Percentiles rank a stretch among this genome's conserved stretches.
phyloP scores from a whole-genome alignment of 2,888 invertebrate genomes.

The Apeira syringaria region DNA sequence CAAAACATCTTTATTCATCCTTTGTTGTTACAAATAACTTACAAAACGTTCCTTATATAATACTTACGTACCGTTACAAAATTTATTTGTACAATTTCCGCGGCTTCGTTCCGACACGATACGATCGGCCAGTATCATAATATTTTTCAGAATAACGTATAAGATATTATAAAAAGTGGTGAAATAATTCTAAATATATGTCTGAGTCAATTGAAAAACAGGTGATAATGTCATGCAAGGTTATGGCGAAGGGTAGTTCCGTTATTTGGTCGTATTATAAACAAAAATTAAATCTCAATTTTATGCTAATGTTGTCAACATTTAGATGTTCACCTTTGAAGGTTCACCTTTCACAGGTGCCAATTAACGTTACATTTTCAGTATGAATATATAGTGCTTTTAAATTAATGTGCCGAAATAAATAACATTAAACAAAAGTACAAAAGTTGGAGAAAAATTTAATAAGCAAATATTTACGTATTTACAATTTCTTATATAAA shows the following conservation, averaged over 20 bases:
- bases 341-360: slow-evolving; percentile 1
- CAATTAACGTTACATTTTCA: not conserved
- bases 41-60: slow-evolving; percentile 55
- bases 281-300: not conserved
- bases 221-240: too few relatives aligned
- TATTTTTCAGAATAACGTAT: too few relatives aligned
- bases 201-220: not conserved
- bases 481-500: slow-evolving; percentile 40
- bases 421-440: slow-evolving; percentile 1
- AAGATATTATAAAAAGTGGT: too few relatives aligned
- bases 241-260: too few relatives aligned
- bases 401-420: not conserved
- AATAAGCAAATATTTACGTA: slow-evolving; percentile 1
- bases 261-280: too few relatives aligned
- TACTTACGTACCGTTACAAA: slow-evolving; percentile 39
- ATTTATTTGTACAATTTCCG: slow-evolving; percentile 36
- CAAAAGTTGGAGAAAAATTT: not conserved
- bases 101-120: slow-evolving; percentile 19
- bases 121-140: not conserved
- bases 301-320: not conserved
- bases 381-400: not conserved
- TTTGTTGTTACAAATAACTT: slow-evolving; percentile 70
- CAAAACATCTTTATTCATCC: slow-evolving; percentile 69
- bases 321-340: too few relatives aligned
- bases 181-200: too few relatives aligned